Conservation (phyloP, 2,888 invertebrate species). For the Magallana nippona region DNA sequence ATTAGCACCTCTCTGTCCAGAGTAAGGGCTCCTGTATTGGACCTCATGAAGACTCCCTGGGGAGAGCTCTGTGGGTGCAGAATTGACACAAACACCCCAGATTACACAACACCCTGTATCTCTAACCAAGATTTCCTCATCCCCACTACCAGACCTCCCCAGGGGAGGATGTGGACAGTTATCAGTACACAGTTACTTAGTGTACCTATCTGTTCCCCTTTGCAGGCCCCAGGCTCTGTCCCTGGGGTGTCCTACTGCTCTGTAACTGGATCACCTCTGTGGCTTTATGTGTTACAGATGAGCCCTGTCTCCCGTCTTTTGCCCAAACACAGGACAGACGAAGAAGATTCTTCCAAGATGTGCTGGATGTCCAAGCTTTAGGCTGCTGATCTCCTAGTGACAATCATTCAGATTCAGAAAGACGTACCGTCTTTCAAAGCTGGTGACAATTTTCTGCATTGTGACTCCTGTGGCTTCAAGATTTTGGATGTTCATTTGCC, state of each 20-base stretch:
- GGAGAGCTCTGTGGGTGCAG: background rate
- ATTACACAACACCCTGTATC: constrained; percentile 11
- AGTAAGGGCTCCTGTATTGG: background rate
- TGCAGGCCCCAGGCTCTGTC: constrained; percentile 9
- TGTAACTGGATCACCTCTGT: constrained; percentile 26
- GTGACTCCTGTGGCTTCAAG: too few relatives aligned
- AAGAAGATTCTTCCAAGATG: background rate
- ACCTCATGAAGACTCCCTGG: background rate
- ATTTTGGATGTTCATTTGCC: too few relatives aligned
- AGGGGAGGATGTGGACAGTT: background rate
- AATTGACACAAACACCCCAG: constrained; percentile 15
- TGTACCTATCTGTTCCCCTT: constrained; percentile 15
- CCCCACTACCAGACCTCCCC: background rate
- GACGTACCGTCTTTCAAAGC: background rate
- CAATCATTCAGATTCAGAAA: background rate
- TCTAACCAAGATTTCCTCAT: background rate
- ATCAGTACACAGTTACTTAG: background rate
- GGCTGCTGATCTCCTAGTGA: too few relatives aligned
- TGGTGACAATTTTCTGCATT: too few relatives aligned
- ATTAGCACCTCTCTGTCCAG: constrained; percentile 8
- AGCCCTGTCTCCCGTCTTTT: background rate
- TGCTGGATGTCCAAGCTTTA: background rate
- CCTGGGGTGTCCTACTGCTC: constrained; percentile 25
- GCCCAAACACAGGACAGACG: background rate
- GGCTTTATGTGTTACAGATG: constrained; percentile 19